Conservation (phyloP, 2,113 vertebrate species). For the Clupea harengus region DNA sequence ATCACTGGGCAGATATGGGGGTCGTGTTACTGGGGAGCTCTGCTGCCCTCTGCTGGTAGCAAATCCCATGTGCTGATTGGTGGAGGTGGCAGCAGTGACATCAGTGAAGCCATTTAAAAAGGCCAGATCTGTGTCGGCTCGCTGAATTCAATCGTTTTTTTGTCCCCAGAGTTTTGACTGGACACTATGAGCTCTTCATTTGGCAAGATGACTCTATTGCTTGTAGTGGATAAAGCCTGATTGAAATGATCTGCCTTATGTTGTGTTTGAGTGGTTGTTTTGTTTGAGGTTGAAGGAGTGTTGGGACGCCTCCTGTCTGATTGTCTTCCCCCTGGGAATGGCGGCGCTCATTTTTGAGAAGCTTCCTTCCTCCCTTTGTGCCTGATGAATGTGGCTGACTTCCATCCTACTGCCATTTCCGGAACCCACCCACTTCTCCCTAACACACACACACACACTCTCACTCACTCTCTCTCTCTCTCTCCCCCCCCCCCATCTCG, state of each 20-base stretch:
- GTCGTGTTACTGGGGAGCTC: not conserved
- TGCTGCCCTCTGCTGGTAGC: not conserved
- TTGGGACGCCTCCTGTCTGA: constrained; percentile 3
- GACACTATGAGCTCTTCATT: not conserved
- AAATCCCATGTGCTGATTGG: not conserved
- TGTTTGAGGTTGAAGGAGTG: not conserved
- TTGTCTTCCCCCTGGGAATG: constrained; percentile 11
- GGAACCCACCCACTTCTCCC: not conserved
- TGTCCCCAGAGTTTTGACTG: not conserved
- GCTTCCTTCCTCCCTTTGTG: constrained; percentile 55
- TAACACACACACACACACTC: not conserved
- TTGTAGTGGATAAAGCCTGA: not conserved
- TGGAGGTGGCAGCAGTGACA: constrained; percentile 1
- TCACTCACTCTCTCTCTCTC: not conserved
- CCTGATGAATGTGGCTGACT: constrained; percentile 33
- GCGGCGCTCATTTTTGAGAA: constrained; percentile 27
- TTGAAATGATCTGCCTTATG: not conserved
- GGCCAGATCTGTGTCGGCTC: not conserved
- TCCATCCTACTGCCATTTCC: constrained; percentile 45
- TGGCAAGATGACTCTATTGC: not conserved
- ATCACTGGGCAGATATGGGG: constrained; percentile 7
- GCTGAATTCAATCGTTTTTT: not conserved
- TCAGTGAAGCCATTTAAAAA: not conserved
- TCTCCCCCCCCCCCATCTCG: not conserved
- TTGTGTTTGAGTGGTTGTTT: not conserved